Evolutionary conservation across 2,113 vertebrate species (phyloP).

Genomic region (Cynocephalus volans): DNA sequence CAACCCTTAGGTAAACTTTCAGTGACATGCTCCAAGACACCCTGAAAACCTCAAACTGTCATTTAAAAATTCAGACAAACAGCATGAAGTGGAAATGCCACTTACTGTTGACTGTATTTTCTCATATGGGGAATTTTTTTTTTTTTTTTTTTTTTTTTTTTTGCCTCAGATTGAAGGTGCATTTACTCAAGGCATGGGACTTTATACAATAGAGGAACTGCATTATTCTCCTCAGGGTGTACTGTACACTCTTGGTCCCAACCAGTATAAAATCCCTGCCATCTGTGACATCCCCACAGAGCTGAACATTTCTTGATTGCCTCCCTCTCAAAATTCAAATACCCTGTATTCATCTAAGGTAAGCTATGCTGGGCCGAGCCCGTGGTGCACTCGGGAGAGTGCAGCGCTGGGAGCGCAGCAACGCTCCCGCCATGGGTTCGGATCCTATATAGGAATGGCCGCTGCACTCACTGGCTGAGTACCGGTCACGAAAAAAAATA

Average conservation of each 20-base stretch:
- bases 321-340: conserved; percentile 88
- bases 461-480: too few species aligned
- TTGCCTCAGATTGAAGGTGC: conserved; percentile 93
- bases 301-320: conserved; percentile 89
- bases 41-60: background rate
- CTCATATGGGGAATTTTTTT: background rate
- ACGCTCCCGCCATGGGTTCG: too few species aligned
- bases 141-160: background rate
- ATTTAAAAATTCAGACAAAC: conserved; percentile 4
- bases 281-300: conserved; percentile 91
- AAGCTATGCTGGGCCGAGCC: conserved; percentile 32
- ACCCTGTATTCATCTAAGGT: conserved; percentile 95
- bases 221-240: conserved; percentile 92
- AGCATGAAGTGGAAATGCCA: background rate
- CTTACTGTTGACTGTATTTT: background rate
- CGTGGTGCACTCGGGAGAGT: too few species aligned
- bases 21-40: background rate
- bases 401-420: too few species aligned
- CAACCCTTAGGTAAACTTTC: background rate
- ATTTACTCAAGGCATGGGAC: conserved; percentile 93
- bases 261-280: conserved; percentile 93
- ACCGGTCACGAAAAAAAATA: too few species aligned
- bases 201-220: conserved; percentile 94
- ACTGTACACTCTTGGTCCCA: conserved; percentile 90
- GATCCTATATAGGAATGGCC: too few species aligned